Base-by-base conservation (phyloP, 1,140 invertebrate genomes). In the Notospermus geniculatus region DNA sequence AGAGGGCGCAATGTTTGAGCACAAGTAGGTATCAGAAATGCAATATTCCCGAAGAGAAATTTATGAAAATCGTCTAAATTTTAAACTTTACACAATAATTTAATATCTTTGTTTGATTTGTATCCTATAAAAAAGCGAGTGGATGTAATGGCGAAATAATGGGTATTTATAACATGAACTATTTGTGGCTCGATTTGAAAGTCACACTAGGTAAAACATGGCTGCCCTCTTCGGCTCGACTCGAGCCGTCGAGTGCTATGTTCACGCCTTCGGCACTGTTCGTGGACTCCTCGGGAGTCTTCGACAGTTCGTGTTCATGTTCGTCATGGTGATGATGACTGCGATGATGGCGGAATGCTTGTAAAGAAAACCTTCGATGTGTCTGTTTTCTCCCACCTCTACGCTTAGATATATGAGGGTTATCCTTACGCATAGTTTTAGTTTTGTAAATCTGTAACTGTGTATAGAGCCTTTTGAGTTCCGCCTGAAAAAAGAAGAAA, bases 361-460 rank as follows among this genome's bases (percentile, higher is more conserved):
- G 91, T 68, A 93, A 82, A 59, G 90, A 79, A 81, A 94, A 94
- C 63, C 91, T 85, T 72, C 93, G 85, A 81, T 95, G 91, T 17
- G 91, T 91, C 63, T 90, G 88, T 82, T 95, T 96, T 59, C 91
- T 84, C n/a, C 93, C 93, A 5, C 93, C 92, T 60, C 92, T 85
- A 59, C 92, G 84, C 82, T 95, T 95, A 59, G 90, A 91, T 77
- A 97, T 95, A 84, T 97, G 93, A 23, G 93, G 94, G 84, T 97
- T 97, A 82, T 95, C 93, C 68, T 91, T 87, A 54, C 93, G 85
- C 77, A 96, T 88, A 17, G 91, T 92, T 82, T 95, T 93, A 76
- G 92, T 92, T 69, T 92, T 89, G 67, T 94, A 85, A 43, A 87
- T 83, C 64, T 86, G 82, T 66, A 95, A 82, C 80, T 95, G 93